These are phyloP conservation scores for Seison nebaliae DNA, from an alignment of 1,140 invertebrate species.

Conservation along the genomic window DNA sequence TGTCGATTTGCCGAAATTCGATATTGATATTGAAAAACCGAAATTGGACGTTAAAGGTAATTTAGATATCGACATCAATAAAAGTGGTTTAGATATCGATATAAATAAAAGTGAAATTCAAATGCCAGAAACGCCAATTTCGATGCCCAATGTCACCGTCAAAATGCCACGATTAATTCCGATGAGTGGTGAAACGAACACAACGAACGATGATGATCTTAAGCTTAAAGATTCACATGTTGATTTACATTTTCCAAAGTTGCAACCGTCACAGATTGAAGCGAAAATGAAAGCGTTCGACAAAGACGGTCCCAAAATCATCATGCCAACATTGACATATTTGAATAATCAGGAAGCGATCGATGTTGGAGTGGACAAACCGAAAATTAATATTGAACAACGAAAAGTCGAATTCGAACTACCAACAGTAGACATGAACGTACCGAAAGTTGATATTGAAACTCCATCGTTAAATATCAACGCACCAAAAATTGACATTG, in stretches of 20 bases:
- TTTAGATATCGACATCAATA: too few relatives aligned
- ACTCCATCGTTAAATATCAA: not conserved
- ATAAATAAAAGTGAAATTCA: too few relatives aligned
- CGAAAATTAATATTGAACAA: not conserved
- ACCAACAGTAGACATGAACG: not conserved
- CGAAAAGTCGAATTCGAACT: not conserved
- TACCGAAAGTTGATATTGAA: not conserved
- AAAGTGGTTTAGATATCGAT: too few relatives aligned
- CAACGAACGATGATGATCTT: too few relatives aligned
- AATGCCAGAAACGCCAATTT: too few relatives aligned
- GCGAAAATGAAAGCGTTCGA: too few relatives aligned
- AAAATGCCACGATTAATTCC: too few relatives aligned
- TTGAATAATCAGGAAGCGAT: not conserved
- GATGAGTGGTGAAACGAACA: too few relatives aligned
- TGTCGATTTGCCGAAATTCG: not conserved
- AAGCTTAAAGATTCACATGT: not conserved
- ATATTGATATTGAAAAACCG: too few relatives aligned
- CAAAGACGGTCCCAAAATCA: not conserved
- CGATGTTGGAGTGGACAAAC: not conserved
- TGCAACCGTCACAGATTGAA: too few relatives aligned
- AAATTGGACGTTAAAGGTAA: too few relatives aligned
- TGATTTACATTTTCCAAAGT: not conserved
- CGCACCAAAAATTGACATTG: not conserved
- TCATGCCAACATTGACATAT: not conserved
- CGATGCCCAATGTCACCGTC: too few relatives aligned